Base-by-base conservation (phyloP, 2,113 vertebrate genomes). In the Neomonachus schauinslandi region DNA sequence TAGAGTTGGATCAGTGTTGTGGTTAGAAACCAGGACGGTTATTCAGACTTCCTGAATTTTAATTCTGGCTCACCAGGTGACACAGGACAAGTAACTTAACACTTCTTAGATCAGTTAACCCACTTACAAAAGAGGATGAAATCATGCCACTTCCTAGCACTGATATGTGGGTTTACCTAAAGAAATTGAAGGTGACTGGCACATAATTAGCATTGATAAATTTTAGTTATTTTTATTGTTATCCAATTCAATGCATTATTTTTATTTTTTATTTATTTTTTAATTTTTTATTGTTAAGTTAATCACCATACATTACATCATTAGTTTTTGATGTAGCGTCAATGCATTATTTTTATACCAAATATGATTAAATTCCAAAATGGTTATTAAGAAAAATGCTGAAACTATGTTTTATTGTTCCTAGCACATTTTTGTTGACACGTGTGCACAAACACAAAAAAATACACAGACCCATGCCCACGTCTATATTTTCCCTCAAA, bases 311-410 rank as follows among this genome's bases (percentile, higher is more conserved):
- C 39, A 42, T 42, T 42, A 42, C 39, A 42, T 42, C 39, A 42
- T 42, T 42, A 42, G 39, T 42, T 42, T 42, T 42, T 42, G 39
- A 42, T 42, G 39, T 42, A 42, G 39, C 39, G 39, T 82, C 1
- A 91, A 9, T 51, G 83, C 42, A n/a, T 59, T 90, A 93, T 49
- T 93, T 97, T 88, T 79, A 91, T 65, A 9, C 6, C 10, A 81
- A 39, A 65, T 91, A 7, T 5, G 13, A 85, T 33, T 77, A 89
- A 63, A n/a, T 96, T 59, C 3, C 18, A 42, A 97, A 95, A 53
- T 36, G 65, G 7, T 4, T 33, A 6, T 10, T 26, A 65, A 76
- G 39, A 77, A 96, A 87, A 77, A 42, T 83, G 83, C 3, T 76
- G 36, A 81, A 91, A 86, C 5, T 77, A 55, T 19, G 8, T 42